A percentile compares a stretch with the other conserved stretches of the same genome.
Conservation (phyloP, 2,888 invertebrate genomes). For the Lepas anatifera region DNA sequence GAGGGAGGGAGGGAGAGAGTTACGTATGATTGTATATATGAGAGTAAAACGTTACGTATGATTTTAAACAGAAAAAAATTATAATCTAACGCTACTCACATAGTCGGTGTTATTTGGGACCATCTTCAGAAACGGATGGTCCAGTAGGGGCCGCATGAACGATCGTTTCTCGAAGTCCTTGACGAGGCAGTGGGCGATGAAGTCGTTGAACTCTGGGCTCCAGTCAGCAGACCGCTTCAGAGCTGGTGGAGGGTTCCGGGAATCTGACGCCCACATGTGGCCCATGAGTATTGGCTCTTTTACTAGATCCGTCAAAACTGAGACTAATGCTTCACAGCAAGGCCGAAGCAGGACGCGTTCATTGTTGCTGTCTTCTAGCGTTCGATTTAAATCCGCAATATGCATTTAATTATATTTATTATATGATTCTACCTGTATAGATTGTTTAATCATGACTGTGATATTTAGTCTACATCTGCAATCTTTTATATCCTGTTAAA, state of each 20-base stretch:
- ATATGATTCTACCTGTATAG: not conserved
- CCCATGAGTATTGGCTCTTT: not conserved
- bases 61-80: too few relatives aligned
- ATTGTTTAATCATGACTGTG: not conserved
- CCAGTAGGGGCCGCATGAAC: conserved; percentile 52
- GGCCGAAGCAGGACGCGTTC: too few relatives aligned
- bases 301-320: not conserved
- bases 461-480: too few relatives aligned
- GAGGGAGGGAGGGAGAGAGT: not conserved
- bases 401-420: too few relatives aligned
- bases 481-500: too few relatives aligned
- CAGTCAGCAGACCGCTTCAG: conserved; percentile 50
- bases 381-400: too few relatives aligned
- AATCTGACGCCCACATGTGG: conserved; percentile 39
- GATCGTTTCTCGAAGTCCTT: conserved; percentile 67
- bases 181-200: conserved; percentile 55
- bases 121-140: conserved; percentile 52
- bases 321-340: too few relatives aligned
- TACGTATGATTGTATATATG: too few relatives aligned
- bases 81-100: conserved; percentile 28
- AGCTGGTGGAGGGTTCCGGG: conserved; percentile 60
- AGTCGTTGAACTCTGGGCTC: conserved; percentile 51
- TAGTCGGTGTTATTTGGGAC: conserved; percentile 31
- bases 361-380: too few relatives aligned
- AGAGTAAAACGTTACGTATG: not conserved